Base-by-base conservation (phyloP, 2,888 invertebrate species). In the Caenorhabditis macrosperma region DNA sequence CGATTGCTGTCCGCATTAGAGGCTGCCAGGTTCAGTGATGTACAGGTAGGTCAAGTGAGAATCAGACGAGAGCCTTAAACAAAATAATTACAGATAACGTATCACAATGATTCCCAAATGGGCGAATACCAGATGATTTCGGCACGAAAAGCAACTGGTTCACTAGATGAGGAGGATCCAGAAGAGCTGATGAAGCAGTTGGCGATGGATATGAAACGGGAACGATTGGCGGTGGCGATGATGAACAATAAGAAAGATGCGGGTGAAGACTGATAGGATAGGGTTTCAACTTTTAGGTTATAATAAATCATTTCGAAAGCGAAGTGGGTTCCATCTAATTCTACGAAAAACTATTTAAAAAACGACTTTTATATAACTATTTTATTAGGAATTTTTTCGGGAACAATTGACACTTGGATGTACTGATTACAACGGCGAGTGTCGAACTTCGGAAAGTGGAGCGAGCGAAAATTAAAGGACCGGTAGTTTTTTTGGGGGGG, bases 1-100 rank as follows among this genome's bases (percentile, higher is more conserved):
- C 61, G 87, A 20, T 88, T 87, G 57, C 41, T 87, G 44, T 66
- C 48, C 15, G 35, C 74, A 17, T 67, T 89, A 59, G 88, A 89
- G 54, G 79, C 78, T 0, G 82, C 79, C 10, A 83, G 85, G 1
- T 89, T 89, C 44, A 50, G 41, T 28, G 78, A 88, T 63, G 84
- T 89, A 26, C 67, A 85, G 69, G 85, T 88, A 7, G 28, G 20
- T 2, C 9, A 24, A 41, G n/a, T 15, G 1, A 17, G 33, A 4
- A n/a, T 38, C 20, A 71, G 12, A 3, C 20, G 22, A 38, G 12
- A 33, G 6, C n/a, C 30, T 26, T 41, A n/a, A 20, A n/a, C 12
- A n/a, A 9, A 20, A 24, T 9, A 15, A 1, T 24, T 46, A 22
- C 26, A 78, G 78, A 69, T 86, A 22, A 57, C 63, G 33, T 86